Evolutionary conservation across 2,797 vertebrate species (phyloP), one percentile per base, ranked within the genome.

Genomic region (Furcifer pardalis): DNA sequence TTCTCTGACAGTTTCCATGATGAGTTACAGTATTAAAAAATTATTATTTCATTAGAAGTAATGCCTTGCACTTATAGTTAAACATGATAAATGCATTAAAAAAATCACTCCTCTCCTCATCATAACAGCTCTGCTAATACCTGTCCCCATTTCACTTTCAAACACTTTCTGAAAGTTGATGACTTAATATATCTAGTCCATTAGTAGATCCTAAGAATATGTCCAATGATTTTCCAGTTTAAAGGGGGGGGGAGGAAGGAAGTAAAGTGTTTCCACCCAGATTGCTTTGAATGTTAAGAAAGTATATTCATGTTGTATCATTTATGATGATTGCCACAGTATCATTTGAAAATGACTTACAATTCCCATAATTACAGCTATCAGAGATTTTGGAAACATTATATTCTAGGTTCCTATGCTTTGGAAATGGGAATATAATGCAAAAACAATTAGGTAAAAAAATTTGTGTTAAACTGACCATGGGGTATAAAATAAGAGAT

Each of bases 41-140:
- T 77, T 82, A 10, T 76, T 83, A 84, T 90, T 89, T 90, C 21
- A 73, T 68, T 87, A 62, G 80, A 83, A 89, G 77, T 65, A 25
- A 83, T 78, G 32, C 32, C 25, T 82, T 52, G 91, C 27, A 85
- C 46, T 30, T 83, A 68, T 84, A 88, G 46, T 83, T 87, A 86
- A 84, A 89, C 60, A 77, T 19, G 87, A 78, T 52, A 89, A 89
- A 83, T 66, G 66, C 80, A 79, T 89, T 63, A 87, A 65, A 37
- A 89, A 83, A 84, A 79, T 68, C 8, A 25, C 40, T 9, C 56
- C 44, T 8, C 10, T 10, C 32, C 15, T 6, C 40, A 73, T 32
- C 8, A 37, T 76, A 82, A 66, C 13, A 40, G 49, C 49, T 13
- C 32, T 84, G 0, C 77, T 89, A 66, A 63, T 12, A 60, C 30